phyloP scores from a whole-genome alignment of 2,113 vertebrate genomes.

The Gila orcuttii region DNA sequence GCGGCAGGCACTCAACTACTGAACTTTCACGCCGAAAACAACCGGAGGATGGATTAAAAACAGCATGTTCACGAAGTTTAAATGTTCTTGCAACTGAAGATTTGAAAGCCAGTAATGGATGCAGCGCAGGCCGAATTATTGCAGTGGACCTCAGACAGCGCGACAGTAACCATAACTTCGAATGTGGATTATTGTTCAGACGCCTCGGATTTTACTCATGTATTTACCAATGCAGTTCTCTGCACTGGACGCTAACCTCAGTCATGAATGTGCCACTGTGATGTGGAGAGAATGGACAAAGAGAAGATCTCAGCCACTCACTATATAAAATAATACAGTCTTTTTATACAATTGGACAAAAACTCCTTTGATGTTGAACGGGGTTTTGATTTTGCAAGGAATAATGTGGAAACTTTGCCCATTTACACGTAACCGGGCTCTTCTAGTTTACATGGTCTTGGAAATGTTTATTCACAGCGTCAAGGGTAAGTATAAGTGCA shows the following conservation, averaged over 20 bases:
- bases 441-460: constrained; percentile 64
- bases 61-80: not conserved
- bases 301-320: constrained; percentile 8
- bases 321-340: constrained; percentile 4
- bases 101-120: not conserved
- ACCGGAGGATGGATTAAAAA: not conserved
- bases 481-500: constrained; percentile 67
- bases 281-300: constrained; percentile 45
- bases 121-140: constrained; percentile 1
- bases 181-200: constrained; percentile 25
- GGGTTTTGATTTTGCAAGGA: constrained; percentile 27
- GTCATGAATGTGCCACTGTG: not conserved
- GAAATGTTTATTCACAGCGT: constrained; percentile 58
- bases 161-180: not conserved
- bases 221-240: not conserved
- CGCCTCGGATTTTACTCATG: not conserved
- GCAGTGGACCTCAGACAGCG: not conserved
- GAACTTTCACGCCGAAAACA: constrained; percentile 51
- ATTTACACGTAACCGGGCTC: constrained; percentile 33
- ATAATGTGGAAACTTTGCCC: constrained; percentile 66
- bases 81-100: not conserved
- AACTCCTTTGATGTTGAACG: not conserved
- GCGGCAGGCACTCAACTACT: not conserved
- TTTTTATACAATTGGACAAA: not conserved
- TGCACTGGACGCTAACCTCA: constrained; percentile 8